Evolutionary conservation across 2,797 vertebrate genomes (phyloP), one percentile per base, ranked within the genome.

Genomic region (Siniperca obscura): DNA sequence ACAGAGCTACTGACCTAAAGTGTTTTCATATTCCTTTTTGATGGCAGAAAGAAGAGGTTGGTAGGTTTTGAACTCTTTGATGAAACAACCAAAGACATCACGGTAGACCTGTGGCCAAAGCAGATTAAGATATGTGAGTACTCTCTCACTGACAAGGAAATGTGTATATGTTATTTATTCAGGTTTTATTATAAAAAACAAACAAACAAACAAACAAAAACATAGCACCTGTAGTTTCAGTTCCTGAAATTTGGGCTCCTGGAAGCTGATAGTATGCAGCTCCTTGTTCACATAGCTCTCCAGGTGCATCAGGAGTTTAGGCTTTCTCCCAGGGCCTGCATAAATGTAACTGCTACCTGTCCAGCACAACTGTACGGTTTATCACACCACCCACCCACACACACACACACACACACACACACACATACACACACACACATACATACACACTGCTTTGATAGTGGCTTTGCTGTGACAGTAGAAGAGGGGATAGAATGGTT

Each of bases 1-100:
- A 40, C 4, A 65, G 12, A 69, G 25, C 42, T 64, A 86, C 93
- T 79, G 90, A 97, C 97, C 95, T 83, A 97, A 85, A 42, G 96
- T 95, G 50, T 92, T 78, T 83, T 97, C 97, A 86, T 97, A 97
- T 56, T 97, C 96, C 57, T 95, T 96, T 94, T 97, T 97, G 89
- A 98, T 96, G 69, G 95, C 95, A 82, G 94, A 95, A 5, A 98
- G 91, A 86, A 98, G 80, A 12, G 96, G 96, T 85, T 96, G 96
- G 87, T 97, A 98, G 0, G 95, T 97, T 95, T 93, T 97, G 91
- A 97, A 97, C 85, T 94, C 95, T 76, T 95, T 96, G 83, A 97
- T 96, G 85, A 98, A 96, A 91, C 90, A 94, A 42, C 95, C 95
- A 91, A 97, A 98, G 82, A 95, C 92, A 50, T 96, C 94, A 81